Evolutionary conservation across 92 coral and sea anemone genomes (phyloP), one percentile per base, ranked within the genome.

Genomic region (Epizoanthus ramosus): DNA sequence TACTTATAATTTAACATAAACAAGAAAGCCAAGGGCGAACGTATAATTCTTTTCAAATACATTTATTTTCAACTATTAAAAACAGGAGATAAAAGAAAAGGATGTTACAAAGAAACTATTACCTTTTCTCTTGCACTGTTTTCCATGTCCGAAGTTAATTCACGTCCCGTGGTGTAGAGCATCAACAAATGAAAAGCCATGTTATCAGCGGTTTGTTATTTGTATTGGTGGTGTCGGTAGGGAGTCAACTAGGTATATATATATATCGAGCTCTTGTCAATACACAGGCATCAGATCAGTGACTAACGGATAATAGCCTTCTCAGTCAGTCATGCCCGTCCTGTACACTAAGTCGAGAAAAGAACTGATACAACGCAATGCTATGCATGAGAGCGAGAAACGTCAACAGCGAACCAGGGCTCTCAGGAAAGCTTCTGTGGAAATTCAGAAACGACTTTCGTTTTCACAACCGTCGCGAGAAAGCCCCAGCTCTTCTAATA

Each of bases 351-450:
- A 8, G 68, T 77, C 82, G 22, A 77, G 56, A 61, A 77, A 59
- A 50, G 82, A 77, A 39, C 41, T 39, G 16, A 21, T 77, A 0
- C 23, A 17, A 41, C 54, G 82, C 3, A 57, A 77, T 19, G 33
- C 41, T 31, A 22, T 77, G 19, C 18, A 77, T 6, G 82, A 77
- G 6, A 57, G 63, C 12, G 39, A 60, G 35, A 68, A 61, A 63
- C 82, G 82, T 43, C 82, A 69, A 37, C 82, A 77, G 25, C 82
- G 82, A 35, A 57, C 43, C 0, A 58, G 21, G 2, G 82, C 82
- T 10, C 50, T 77, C 57, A 77, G 41, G 45, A 77, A 43, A 19
- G 82, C 82, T 52, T 60, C 82, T 21, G 15, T 61, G 7, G 82
- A 77, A 23, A 57, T 77, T 24, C 58, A 77, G 19, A 43, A 77